These are phyloP conservation scores for Tromatobia lineatoria DNA, from an alignment of 2,888 invertebrate genomes.

Conservation along the genomic window DNA sequence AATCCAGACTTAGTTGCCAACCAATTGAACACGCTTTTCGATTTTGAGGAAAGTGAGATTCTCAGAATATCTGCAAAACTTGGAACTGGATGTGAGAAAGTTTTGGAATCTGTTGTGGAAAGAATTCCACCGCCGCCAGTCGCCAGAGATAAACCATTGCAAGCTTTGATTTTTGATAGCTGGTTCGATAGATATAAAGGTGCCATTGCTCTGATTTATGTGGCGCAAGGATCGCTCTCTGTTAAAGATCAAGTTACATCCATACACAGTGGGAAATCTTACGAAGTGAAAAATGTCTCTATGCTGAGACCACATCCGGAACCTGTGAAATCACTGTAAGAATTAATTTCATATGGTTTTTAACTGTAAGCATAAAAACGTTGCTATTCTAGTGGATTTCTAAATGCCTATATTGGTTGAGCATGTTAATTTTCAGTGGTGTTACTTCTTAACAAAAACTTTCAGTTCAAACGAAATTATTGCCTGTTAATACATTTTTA, in stretches of 20 bases:
- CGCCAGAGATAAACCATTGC: constrained; percentile 88
- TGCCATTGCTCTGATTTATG: constrained; percentile 91
- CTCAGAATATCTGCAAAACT: constrained; percentile 96
- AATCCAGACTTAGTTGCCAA: constrained; percentile 93
- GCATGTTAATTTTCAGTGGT: too few species aligned
- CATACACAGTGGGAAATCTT: constrained; percentile 90
- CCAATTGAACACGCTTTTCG: constrained; percentile 94
- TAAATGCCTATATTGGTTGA: too few species aligned
- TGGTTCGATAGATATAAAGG: constrained; percentile 97
- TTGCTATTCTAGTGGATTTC: too few species aligned
- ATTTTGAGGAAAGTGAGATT: constrained; percentile 90
- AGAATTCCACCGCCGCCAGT: constrained; percentile 92
- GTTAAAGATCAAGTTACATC: constrained; percentile 93
- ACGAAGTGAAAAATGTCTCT: constrained; percentile 92
- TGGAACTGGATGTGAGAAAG: constrained; percentile 93
- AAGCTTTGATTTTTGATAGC: constrained; percentile 96
- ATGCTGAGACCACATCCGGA: constrained; percentile 93
- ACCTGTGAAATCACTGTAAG: constrained; percentile 88
- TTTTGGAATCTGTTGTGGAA: constrained; percentile 92
- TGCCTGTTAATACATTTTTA: too few species aligned
- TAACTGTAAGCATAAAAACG: too few species aligned
- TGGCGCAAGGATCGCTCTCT: constrained; percentile 91
- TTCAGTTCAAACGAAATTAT: too few species aligned
- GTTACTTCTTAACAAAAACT: too few species aligned
- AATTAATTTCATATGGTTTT: constrained; percentile 57